A percentile compares a stretch with the other conserved stretches of the same genome.
Conservation (phyloP, 2,797 vertebrate species). For the Rhincodon typus region DNA sequence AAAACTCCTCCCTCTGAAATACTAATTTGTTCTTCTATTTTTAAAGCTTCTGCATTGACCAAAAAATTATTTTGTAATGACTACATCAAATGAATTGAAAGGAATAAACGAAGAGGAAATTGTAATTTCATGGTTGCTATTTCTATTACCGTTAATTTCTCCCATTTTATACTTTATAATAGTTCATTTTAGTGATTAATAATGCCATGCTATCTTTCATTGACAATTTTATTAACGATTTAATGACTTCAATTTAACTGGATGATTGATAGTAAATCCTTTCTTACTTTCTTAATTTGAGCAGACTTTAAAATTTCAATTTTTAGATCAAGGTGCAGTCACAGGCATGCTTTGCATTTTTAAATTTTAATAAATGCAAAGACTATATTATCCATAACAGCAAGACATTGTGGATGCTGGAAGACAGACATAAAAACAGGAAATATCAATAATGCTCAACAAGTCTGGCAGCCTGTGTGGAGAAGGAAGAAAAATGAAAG, state of each 20-base stretch:
- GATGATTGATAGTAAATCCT: not conserved
- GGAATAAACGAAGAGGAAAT: conserved; percentile 29
- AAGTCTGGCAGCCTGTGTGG: not conserved
- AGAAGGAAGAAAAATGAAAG: not conserved
- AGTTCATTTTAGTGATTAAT: conserved; percentile 28
- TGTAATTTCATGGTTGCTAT: conserved; percentile 12
- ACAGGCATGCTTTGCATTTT: not conserved
- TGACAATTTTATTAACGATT: conserved; percentile 34
- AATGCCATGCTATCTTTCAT: conserved; percentile 17
- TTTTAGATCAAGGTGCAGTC: not conserved
- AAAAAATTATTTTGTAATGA: conserved; percentile 25
- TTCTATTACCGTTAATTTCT: conserved; percentile 33
- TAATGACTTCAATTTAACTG: conserved; percentile 33
- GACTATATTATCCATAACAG: not conserved
- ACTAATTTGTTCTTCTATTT: not conserved
- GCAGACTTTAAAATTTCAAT: conserved; percentile 10
- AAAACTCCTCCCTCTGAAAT: not conserved
- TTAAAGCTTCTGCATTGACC: not conserved
- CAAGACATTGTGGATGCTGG: not conserved
- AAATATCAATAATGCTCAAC: not conserved
- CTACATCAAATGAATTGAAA: not conserved
- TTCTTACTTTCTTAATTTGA: conserved; percentile 20
- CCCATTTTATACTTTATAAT: conserved; percentile 5
- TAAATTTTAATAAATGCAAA: not conserved
- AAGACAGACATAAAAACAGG: not conserved